Conservation (phyloP, 2,797 vertebrate genomes). For the Distichodus sexfasciatus region DNA sequence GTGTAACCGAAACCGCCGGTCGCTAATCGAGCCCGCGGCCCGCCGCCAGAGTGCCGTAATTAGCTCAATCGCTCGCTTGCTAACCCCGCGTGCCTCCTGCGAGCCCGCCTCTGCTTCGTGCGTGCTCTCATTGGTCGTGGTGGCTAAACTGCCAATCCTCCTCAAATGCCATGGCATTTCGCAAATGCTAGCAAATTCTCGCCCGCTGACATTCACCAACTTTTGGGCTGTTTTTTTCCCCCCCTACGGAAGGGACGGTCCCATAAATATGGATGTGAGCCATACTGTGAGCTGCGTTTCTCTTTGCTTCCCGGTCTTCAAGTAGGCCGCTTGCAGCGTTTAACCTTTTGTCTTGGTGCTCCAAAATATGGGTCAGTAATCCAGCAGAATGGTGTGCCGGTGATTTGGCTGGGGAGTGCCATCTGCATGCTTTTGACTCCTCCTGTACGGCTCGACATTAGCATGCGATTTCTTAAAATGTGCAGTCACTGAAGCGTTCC, state of each 20-base stretch:
- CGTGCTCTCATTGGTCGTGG: slow-evolving; percentile 68
- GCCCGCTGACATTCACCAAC: slow-evolving; percentile 81
- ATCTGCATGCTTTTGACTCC: slow-evolving; percentile 55
- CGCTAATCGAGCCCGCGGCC: slow-evolving; percentile 54
- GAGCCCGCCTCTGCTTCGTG: slow-evolving; percentile 57
- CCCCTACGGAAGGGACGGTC: slow-evolving; percentile 47
- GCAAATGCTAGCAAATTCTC: slow-evolving; percentile 78
- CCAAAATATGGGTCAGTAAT: slow-evolving; percentile 79
- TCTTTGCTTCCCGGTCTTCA: slow-evolving; percentile 47
- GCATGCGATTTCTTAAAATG: slow-evolving; percentile 69
- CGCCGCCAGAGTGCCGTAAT: slow-evolving; percentile 60
- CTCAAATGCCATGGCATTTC: slow-evolving; percentile 85
- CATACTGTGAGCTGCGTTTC: slow-evolving; percentile 59
- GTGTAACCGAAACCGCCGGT: slow-evolving; percentile 55
- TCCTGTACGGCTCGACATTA: slow-evolving; percentile 58
- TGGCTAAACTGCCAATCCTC: slow-evolving; percentile 59
- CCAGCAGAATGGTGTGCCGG: slow-evolving; percentile 67
- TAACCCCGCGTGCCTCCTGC: slow-evolving; percentile 54
- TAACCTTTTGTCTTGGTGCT: slow-evolving; percentile 76
- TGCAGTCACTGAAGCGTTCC: slow-evolving; percentile 66
- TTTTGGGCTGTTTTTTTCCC: slow-evolving; percentile 61
- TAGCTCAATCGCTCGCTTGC: slow-evolving; percentile 54
- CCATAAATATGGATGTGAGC: slow-evolving; percentile 77
- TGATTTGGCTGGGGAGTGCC: slow-evolving; percentile 61
- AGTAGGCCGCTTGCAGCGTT: slow-evolving; percentile 64